Conservation (phyloP, 2,113 vertebrate genomes). For the Coptodon bakossiorum region DNA sequence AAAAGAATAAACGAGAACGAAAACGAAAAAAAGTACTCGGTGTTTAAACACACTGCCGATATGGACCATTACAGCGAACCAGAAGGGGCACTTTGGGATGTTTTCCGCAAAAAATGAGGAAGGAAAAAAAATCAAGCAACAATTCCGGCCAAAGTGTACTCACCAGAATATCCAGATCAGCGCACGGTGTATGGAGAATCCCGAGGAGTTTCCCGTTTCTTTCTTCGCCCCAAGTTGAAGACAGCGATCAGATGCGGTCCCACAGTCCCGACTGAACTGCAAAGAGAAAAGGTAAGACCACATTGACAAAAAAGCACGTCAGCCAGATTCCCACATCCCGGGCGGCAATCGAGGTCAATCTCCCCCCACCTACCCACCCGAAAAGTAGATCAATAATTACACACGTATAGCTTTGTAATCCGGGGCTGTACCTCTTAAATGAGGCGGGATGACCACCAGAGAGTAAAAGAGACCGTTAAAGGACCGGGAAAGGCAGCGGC, state of each 20-base stretch:
- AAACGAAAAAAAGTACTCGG: not conserved
- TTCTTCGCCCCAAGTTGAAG: constrained; percentile 69
- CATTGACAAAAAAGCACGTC: constrained; percentile 8
- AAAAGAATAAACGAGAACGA: not conserved
- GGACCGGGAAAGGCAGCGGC: constrained; percentile 43
- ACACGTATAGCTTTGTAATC: constrained; percentile 25
- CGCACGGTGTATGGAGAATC: constrained; percentile 66
- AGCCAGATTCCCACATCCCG: constrained; percentile 15
- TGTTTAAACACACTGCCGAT: not conserved
- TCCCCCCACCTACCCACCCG: not conserved
- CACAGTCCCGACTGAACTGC: constrained; percentile 60
- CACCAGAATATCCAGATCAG: constrained; percentile 43
- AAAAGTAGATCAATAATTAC: constrained; percentile 54
- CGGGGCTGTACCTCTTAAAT: constrained; percentile 31
- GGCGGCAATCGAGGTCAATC: constrained; percentile 53
- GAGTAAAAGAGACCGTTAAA: constrained; percentile 8
- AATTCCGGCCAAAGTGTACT: constrained; percentile 19
- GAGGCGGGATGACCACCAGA: constrained; percentile 34
- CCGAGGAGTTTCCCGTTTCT: constrained; percentile 66
- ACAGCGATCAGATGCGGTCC: constrained; percentile 46
- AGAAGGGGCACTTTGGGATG: not conserved
- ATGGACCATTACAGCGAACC: not conserved
- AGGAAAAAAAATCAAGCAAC: not conserved
- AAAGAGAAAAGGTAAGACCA: constrained; percentile 9
- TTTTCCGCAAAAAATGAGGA: not conserved